Percentiles rank a stretch among this genome's conserved stretches.
Conservation (phyloP, 37 sponge, comb jelly and placozoan genomes). For the Oscarella lobularis region DNA sequence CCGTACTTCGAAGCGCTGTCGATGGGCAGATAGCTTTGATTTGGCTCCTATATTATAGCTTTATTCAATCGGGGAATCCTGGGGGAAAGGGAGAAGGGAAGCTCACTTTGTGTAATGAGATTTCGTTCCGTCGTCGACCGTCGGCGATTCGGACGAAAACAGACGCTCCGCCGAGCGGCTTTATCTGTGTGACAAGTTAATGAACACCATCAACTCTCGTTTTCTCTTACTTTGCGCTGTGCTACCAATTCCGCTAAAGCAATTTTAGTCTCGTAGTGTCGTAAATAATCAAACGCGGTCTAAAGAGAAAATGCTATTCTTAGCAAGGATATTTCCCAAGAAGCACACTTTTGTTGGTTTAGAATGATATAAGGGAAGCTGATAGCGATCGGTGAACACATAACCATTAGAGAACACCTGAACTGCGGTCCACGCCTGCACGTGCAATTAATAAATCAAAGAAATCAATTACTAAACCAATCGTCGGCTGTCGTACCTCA, state of each 20-base stretch:
- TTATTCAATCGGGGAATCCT: too few species aligned
- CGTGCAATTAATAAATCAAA: not conserved
- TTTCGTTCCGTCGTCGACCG: conserved; percentile 4
- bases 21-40: not conserved
- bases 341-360: not conserved
- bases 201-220: not conserved
- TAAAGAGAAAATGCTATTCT: too few species aligned
- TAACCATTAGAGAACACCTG: conserved; percentile 5
- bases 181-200: not conserved
- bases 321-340: too few species aligned
- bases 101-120: not conserved
- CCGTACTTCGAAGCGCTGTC: not conserved
- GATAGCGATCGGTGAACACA: not conserved
- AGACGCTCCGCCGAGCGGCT: not conserved
- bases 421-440: conserved; percentile 3
- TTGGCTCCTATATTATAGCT: not conserved
- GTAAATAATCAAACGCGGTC: not conserved
- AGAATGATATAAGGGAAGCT: conserved; percentile 1
- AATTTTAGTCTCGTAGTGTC: not conserved
- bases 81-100: too few species aligned
- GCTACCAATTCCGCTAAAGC: not conserved
- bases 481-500: not conserved
- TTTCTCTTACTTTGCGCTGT: not conserved
- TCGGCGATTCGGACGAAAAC: not conserved
- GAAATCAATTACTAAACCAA: not conserved